Percentiles rank a stretch among this genome's conserved stretches.
Conservation (phyloP, 2,113 vertebrate genomes). For the Eleginops maclovinus region DNA sequence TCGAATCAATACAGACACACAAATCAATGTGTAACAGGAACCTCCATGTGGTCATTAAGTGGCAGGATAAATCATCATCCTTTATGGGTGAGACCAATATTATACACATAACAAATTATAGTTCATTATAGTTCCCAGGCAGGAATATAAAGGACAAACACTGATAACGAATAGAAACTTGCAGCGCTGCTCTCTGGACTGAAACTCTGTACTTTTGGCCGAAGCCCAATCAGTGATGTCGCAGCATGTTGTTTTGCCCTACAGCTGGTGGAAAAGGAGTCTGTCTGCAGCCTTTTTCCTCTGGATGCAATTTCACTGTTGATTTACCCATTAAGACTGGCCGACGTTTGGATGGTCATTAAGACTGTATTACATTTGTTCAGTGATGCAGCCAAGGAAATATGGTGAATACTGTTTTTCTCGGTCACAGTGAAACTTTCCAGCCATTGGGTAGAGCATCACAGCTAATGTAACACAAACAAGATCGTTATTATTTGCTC, state of each 20-base stretch:
- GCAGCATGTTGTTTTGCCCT: not conserved
- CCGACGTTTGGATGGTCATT: not conserved
- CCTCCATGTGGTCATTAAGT: not conserved
- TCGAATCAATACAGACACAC: slow-evolving; percentile 32
- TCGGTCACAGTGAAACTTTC: not conserved
- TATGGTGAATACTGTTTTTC: not conserved
- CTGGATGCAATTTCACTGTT: slow-evolving; percentile 1
- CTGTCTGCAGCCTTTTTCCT: not conserved
- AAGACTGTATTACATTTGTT: not conserved
- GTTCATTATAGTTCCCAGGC: not conserved
- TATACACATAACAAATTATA: not conserved
- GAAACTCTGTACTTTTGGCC: not conserved
- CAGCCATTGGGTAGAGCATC: not conserved
- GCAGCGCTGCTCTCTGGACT: not conserved
- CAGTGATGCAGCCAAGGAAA: not conserved
- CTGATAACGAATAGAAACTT: not conserved
- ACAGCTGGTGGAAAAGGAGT: slow-evolving; percentile 18
- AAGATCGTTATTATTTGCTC: not conserved
- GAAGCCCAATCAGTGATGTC: not conserved
- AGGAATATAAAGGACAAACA: slow-evolving; percentile 1
- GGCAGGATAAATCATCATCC: not conserved
- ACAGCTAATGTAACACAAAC: not conserved
- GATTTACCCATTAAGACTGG: not conserved
- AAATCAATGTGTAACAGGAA: slow-evolving; percentile 2
- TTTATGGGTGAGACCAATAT: not conserved